These are phyloP conservation scores for Drosophila yooni DNA, from an alignment of 2,888 invertebrate species.

Conservation along the genomic window DNA sequence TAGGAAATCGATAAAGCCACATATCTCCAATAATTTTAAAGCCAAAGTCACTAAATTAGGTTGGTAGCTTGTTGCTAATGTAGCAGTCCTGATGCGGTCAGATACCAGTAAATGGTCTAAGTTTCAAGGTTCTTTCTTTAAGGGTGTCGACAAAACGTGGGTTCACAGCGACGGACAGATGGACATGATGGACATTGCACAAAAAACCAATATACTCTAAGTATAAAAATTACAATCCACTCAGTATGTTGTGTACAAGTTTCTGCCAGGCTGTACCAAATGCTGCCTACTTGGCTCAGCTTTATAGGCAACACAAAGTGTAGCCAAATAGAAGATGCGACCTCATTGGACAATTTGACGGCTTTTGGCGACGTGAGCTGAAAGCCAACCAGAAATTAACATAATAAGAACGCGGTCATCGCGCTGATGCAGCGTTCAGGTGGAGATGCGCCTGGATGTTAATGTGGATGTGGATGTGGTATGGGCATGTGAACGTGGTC, in stretches of 20 bases:
- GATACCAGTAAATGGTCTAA: background rate
- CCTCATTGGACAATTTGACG: constrained; percentile 11
- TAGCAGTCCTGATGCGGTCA: background rate
- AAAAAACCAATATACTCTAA: background rate
- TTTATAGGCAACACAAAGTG: constrained; percentile 24
- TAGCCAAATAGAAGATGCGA: constrained; percentile 16
- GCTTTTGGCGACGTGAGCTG: constrained; percentile 52
- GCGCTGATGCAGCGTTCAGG: constrained; percentile 12
- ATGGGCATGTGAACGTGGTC: constrained; percentile 25
- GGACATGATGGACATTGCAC: background rate
- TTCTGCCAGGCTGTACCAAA: constrained; percentile 9
- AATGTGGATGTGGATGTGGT: background rate
- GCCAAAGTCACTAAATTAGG: background rate
- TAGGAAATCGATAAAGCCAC: background rate
- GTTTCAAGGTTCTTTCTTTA: background rate
- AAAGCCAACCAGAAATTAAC: constrained; percentile 59
- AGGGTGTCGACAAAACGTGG: background rate
- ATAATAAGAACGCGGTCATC: constrained; percentile 34
- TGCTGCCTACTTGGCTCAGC: constrained; percentile 21
- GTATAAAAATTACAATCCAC: constrained; percentile 1
- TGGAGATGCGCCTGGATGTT: constrained; percentile 2
- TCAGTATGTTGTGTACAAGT: constrained; percentile 8
- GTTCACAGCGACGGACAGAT: background rate
- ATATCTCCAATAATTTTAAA: background rate
- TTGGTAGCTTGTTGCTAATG: background rate